Percentiles rank a stretch among this genome's conserved stretches.
Conservation (phyloP, 1,140 invertebrate species). For the Pogonomyrmex barbatus region DNA sequence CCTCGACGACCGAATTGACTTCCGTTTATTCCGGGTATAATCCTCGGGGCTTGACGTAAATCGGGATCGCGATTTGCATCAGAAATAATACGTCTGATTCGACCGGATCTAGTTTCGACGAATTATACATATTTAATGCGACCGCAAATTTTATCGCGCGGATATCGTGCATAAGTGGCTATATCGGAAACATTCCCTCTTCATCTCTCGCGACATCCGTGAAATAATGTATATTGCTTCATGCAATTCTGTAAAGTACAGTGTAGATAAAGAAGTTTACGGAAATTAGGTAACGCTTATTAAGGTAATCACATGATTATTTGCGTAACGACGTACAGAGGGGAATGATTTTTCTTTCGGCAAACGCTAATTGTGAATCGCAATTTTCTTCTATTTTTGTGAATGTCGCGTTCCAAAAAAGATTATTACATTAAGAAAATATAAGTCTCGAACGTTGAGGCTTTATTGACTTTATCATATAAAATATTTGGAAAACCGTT, state of each 20-base stretch:
- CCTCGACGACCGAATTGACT: conserved; percentile 16
- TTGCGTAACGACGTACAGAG: not conserved
- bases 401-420: not conserved
- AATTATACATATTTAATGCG: conserved; percentile 29
- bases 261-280: conserved; percentile 11
- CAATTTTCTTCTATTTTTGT: not conserved
- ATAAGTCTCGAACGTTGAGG: not conserved
- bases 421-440: not conserved
- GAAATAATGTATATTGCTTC: not conserved
- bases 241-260: not conserved
- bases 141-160: conserved; percentile 20
- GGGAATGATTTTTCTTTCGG: not conserved
- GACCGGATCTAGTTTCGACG: not conserved
- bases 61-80: conserved; percentile 10
- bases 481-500: not conserved
- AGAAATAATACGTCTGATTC: conserved; percentile 40
- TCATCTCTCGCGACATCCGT: not conserved
- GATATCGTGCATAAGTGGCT: not conserved
- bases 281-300: conserved; percentile 48
- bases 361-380: not conserved
- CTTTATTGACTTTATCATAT: not conserved
- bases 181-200: not conserved
- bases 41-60: conserved; percentile 19
- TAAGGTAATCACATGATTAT: conserved; percentile 15
- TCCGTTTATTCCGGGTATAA: conserved; percentile 22